phyloP scores from a whole-genome alignment of 2,888 invertebrate species.

The Periphyllus acericola region DNA sequence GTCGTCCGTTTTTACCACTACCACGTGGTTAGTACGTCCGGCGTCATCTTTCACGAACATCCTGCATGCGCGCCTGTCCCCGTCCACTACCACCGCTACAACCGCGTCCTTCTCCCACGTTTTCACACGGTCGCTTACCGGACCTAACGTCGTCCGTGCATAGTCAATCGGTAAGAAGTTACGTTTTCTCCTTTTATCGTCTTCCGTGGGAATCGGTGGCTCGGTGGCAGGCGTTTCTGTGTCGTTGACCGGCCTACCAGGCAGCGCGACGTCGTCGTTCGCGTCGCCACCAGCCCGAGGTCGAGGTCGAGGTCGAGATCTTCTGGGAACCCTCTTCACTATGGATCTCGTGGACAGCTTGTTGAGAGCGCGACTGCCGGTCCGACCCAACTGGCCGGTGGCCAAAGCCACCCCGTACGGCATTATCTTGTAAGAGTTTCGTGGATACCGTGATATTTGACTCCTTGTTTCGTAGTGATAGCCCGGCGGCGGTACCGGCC shows the following conservation, averaged over 20 bases:
- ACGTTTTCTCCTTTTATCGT: neutral
- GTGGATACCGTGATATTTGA: neutral
- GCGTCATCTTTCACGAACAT: too few relatives aligned
- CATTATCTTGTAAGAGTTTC: slow-evolving; percentile 7
- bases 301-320: too few relatives aligned
- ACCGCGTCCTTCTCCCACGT: neutral
- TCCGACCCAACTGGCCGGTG: neutral
- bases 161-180: neutral
- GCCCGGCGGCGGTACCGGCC: neutral
- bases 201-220: neutral
- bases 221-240: neutral
- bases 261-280: neutral
- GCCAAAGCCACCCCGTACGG: neutral
- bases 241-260: too few relatives aligned
- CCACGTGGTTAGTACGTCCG: neutral
- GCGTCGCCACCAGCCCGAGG: neutral
- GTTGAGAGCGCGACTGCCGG: too few relatives aligned
- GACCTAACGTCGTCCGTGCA: neutral
- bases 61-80: neutral
- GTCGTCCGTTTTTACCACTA: neutral
- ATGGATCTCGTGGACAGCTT: neutral
- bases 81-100: neutral
- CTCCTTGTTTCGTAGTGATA: neutral
- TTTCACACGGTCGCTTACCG: neutral
- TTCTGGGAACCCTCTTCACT: neutral